A percentile compares a stretch with the other conserved stretches of the same genome.
These are phyloP conservation scores for Melieria omissa DNA, from an alignment of 2,888 invertebrate species.

Conservation along the genomic window DNA sequence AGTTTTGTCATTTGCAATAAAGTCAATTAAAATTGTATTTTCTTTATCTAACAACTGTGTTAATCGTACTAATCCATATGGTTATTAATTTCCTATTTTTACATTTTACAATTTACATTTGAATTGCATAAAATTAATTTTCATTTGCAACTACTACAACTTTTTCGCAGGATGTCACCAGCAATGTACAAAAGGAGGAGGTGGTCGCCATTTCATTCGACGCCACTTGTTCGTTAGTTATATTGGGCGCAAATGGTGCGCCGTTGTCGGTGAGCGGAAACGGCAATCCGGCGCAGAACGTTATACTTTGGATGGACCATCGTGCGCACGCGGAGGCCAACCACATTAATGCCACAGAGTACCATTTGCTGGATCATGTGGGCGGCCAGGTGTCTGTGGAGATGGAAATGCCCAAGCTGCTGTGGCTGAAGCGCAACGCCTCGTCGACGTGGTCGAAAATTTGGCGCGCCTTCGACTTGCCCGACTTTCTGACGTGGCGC, in stretches of 20 bases:
- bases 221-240: slow-evolving; percentile 94
- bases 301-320: slow-evolving; percentile 95
- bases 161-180: slow-evolving; percentile 71
- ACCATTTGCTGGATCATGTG: slow-evolving; percentile 83
- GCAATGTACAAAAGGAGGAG: slow-evolving; percentile 68
- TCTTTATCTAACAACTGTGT: too few species aligned
- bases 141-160: slow-evolving; percentile 26
- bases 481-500: slow-evolving; percentile 94
- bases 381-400: slow-evolving; percentile 95
- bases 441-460: slow-evolving; percentile 75
- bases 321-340: slow-evolving; percentile 83
- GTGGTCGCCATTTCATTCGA: slow-evolving; percentile 94
- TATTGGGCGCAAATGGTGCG: slow-evolving; percentile 75
- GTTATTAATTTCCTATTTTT: not conserved
- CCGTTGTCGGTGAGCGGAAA: slow-evolving; percentile 79
- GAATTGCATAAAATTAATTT: not conserved
- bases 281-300: slow-evolving; percentile 78
- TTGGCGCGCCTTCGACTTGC: slow-evolving; percentile 87
- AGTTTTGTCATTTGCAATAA: too few species aligned
- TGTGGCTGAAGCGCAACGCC: slow-evolving; percentile 88
- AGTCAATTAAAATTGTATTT: too few species aligned
- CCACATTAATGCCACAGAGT: slow-evolving; percentile 79
- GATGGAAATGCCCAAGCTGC: slow-evolving; percentile 94
- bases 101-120: not conserved
- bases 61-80: too few species aligned